These are phyloP conservation scores for Riparia riparia DNA, from an alignment of 2,113 vertebrate genomes.

Conservation along the genomic window DNA sequence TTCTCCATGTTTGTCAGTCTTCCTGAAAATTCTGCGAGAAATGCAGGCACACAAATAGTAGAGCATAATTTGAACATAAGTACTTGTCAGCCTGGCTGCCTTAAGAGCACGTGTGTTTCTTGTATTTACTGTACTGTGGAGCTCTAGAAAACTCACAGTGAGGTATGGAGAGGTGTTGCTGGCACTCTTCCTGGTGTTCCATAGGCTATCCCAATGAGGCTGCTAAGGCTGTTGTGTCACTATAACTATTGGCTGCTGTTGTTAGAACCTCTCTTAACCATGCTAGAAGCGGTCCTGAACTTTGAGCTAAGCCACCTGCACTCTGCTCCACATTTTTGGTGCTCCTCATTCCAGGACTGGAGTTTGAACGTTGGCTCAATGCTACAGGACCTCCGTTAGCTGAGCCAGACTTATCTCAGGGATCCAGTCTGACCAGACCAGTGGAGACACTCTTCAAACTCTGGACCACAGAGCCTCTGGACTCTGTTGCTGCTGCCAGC, in stretches of 20 bases:
- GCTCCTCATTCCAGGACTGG: slow-evolving; percentile 80
- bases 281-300: neutral
- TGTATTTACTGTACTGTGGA: neutral
- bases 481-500: slow-evolving; percentile 77
- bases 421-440: slow-evolving; percentile 84
- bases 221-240: neutral
- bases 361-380: slow-evolving; percentile 95
- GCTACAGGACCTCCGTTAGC: slow-evolving; percentile 89
- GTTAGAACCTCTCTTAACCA: neutral
- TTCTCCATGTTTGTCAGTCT: neutral
- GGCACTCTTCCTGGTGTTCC: neutral
- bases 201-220: neutral
- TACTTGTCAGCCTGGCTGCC: neutral
- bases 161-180: neutral
- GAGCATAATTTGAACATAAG: neutral
- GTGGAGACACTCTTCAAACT: slow-evolving; percentile 89
- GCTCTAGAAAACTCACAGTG: neutral
- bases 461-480: slow-evolving; percentile 83
- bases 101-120: neutral
- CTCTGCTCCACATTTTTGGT: neutral
- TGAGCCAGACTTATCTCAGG: slow-evolving; percentile 93
- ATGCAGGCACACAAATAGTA: neutral
- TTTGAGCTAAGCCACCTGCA: neutral
- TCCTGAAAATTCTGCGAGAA: neutral
- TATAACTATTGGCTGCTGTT: neutral